Conservation (phyloP, 2,888 invertebrate genomes). For the Spilarctia lutea region DNA sequence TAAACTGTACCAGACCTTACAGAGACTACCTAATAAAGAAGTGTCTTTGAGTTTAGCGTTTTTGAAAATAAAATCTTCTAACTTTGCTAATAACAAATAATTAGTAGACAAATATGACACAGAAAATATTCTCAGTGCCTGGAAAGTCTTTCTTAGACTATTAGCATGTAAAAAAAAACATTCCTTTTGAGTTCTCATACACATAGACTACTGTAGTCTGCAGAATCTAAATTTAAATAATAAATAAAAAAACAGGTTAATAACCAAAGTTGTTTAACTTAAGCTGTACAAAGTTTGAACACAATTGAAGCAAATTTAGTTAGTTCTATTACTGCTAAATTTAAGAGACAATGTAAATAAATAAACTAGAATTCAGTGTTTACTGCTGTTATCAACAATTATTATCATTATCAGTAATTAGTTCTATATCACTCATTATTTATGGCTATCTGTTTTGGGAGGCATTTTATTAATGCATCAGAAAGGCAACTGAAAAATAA, state of each 20-base stretch:
- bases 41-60: background rate
- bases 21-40: background rate
- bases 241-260: no score
- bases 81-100: background rate
- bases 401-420: background rate
- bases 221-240: no score
- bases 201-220: no score
- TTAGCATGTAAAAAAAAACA: no score
- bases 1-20: background rate
- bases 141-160: no score
- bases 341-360: background rate
- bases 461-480: background rate
- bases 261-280: background rate
- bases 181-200: no score
- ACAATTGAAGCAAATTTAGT: background rate
- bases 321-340: background rate
- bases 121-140: no score
- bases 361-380: background rate
- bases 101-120: background rate
- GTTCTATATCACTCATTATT: background rate
- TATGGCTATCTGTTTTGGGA: background rate
- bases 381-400: background rate
- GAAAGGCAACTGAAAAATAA: background rate
- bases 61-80: background rate
- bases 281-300: background rate